A percentile compares a stretch with the other conserved stretches of the same genome.
Evolutionary conservation across 92 coral and sea anemone species (phyloP).

Genomic region (Paramuricea clavata): DNA sequence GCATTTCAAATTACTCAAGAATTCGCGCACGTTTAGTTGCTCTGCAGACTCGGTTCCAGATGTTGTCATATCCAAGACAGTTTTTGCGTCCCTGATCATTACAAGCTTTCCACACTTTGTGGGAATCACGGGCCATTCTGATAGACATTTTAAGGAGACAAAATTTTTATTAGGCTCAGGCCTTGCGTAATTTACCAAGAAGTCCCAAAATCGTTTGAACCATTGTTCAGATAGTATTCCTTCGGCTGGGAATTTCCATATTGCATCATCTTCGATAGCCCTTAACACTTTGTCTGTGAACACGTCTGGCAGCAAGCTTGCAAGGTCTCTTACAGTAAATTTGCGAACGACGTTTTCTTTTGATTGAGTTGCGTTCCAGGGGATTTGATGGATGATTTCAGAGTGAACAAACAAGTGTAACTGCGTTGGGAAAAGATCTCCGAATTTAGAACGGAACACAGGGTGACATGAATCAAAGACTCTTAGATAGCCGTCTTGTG

Average conservation of each 20-base stretch:
- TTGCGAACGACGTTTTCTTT: conserved; percentile 71
- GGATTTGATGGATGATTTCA: conserved; percentile 65
- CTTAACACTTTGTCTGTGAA: conserved; percentile 72
- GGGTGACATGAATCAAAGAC: conserved; percentile 50
- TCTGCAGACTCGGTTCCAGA: conserved; percentile 64
- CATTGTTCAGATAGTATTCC: conserved; percentile 76
- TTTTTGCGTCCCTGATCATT: conserved; percentile 79
- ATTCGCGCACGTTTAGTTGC: conserved; percentile 55
- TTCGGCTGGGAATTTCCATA: conserved; percentile 49
- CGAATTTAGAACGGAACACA: conserved; percentile 61
- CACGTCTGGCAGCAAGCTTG: conserved; percentile 74
- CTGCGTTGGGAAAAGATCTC: conserved; percentile 84
- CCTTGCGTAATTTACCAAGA: conserved; percentile 36
- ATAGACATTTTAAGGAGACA: conserved; percentile 77
- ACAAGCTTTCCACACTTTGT: conserved; percentile 81
- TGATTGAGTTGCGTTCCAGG: conserved; percentile 56
- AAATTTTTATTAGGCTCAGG: conserved; percentile 77
- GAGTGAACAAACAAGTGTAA: conserved; percentile 77
- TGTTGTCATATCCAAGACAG: conserved; percentile 78
- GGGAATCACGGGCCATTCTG: conserved; percentile 95
- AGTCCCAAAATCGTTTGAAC: conserved; percentile 84
- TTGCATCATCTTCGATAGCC: conserved; percentile 44
- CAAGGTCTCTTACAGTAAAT: conserved; percentile 78
- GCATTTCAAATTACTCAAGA: conserved; percentile 82
- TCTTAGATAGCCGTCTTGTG: conserved; percentile 83